Percentiles rank a stretch among this genome's conserved stretches.
phyloP scores from a whole-genome alignment of 2,113 vertebrate species.

The Brachyistius frenatus region DNA sequence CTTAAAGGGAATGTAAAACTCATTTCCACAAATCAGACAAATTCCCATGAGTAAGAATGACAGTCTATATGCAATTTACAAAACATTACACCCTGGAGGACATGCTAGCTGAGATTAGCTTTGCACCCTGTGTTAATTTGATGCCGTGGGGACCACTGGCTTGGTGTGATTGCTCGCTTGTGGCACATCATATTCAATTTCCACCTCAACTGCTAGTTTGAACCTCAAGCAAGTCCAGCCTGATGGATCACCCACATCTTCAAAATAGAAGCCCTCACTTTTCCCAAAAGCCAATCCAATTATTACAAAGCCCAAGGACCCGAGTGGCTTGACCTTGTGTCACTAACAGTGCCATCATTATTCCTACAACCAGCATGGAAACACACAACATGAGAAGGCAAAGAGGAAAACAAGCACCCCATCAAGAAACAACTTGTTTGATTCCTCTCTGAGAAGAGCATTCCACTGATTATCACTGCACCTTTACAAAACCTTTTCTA shows the following conservation, averaged over 20 bases:
- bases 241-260: constrained; percentile 77
- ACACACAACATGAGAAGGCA: constrained; percentile 25
- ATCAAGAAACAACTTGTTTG: not conserved
- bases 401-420: constrained; percentile 15
- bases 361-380: constrained; percentile 29
- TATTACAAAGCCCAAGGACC: constrained; percentile 64
- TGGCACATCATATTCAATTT: constrained; percentile 83
- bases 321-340: constrained; percentile 65
- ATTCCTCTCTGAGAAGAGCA: constrained; percentile 9
- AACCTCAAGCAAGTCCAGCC: constrained; percentile 60
- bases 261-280: constrained; percentile 70
- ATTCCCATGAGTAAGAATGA: constrained; percentile 67
- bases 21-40: constrained; percentile 66
- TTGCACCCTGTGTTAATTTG: constrained; percentile 78
- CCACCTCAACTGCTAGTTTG: constrained; percentile 75
- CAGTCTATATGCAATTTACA: constrained; percentile 69
- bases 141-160: constrained; percentile 55
- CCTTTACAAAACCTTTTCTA: constrained; percentile 50
- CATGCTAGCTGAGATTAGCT: constrained; percentile 72
- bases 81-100: constrained; percentile 69
- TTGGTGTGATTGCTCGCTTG: constrained; percentile 74
- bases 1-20: constrained; percentile 49
- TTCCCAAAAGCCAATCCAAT: constrained; percentile 77
- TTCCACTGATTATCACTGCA: constrained; percentile 29
- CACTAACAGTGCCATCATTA: constrained; percentile 71